Conservation (phyloP, 2,113 vertebrate genomes). For the Campylorhamphus procurvoides region DNA sequence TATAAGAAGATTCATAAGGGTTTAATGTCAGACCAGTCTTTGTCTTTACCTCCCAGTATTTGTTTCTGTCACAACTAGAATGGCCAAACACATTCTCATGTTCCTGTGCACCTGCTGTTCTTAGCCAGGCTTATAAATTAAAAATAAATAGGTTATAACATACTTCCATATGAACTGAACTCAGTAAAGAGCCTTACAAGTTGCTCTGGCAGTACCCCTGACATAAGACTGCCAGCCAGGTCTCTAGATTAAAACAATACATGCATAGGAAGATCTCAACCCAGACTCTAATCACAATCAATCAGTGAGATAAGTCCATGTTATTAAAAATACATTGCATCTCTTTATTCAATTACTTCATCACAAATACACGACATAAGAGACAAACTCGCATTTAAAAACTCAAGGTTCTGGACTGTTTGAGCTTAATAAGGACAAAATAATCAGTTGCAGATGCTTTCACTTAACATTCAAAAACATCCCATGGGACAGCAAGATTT, state of each 20-base stretch:
- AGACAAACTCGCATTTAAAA: conserved; percentile 33
- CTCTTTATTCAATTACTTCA: conserved; percentile 20
- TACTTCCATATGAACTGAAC: neutral
- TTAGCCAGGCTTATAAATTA: neutral
- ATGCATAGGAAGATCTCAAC: neutral
- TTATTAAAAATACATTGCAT: conserved; percentile 3
- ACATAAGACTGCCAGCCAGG: neutral
- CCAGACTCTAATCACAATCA: neutral
- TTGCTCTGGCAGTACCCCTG: neutral
- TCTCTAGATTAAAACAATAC: neutral
- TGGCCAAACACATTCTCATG: neutral
- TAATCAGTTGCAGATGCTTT: conserved; percentile 55
- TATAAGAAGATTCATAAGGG: neutral
- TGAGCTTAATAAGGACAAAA: conserved; percentile 47
- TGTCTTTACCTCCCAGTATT: neutral
- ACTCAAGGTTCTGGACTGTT: neutral
- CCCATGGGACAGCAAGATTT: conserved; percentile 22
- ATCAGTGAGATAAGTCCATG: neutral
- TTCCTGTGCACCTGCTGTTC: neutral
- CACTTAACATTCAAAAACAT: conserved; percentile 33
- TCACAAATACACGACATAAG: neutral
- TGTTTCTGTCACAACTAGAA: neutral
- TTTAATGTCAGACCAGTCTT: neutral
- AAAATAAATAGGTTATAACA: neutral
- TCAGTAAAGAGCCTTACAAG: neutral